A percentile compares a stretch with the other conserved stretches of the same genome.
Evolutionary conservation across 2,888 invertebrate genomes (phyloP).

Genomic region (Eilema sororculum): DNA sequence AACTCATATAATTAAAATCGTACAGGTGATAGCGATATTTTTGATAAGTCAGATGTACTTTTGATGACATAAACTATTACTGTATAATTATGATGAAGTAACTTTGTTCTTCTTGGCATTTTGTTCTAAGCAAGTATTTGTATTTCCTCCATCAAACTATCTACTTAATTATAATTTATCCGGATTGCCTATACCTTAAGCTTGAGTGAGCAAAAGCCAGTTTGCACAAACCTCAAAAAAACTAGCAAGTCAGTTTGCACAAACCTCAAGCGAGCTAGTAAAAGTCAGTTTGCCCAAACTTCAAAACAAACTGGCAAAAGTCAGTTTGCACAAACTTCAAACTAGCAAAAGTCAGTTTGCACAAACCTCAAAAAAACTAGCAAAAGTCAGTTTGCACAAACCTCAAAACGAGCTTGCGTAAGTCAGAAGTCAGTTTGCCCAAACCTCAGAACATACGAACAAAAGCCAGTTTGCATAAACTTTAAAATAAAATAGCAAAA

Average conservation of each 20-base stretch:
- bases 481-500: too few relatives aligned
- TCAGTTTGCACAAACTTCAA: not conserved
- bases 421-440: too few relatives aligned
- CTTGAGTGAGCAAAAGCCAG: not conserved
- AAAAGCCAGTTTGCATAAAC: too few relatives aligned
- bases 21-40: conserved; percentile 42
- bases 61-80: conserved; percentile 34
- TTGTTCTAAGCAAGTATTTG: conserved; percentile 24
- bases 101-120: conserved; percentile 22
- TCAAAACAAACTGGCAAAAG: not conserved
- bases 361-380: not conserved
- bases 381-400: too few relatives aligned
- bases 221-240: not conserved
- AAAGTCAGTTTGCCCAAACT: not conserved
- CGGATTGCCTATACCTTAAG: not conserved
- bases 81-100: conserved; percentile 18
- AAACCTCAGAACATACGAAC: too few relatives aligned
- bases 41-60: conserved; percentile 43
- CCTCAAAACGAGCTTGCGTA: too few relatives aligned
- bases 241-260: not conserved
- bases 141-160: not conserved
- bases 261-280: not conserved
- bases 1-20: conserved; percentile 27
- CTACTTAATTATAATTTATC: not conserved
- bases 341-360: not conserved